phyloP scores from a whole-genome alignment of 37 sponge, comb jelly and placozoan species.

The Cliona cf. orientalis region DNA sequence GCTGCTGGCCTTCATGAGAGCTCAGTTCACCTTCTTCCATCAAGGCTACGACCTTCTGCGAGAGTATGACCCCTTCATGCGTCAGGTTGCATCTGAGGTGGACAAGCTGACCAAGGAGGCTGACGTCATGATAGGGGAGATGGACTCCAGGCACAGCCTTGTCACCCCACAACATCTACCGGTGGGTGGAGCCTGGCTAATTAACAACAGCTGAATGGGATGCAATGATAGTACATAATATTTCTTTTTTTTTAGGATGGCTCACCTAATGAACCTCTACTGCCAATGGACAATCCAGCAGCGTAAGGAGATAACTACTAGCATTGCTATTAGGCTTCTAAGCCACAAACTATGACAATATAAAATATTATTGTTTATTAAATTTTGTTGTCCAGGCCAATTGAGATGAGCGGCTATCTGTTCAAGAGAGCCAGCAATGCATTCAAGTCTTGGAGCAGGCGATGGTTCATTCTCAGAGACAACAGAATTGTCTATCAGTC shows the following conservation, averaged over 20 bases:
- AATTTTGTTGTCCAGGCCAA: conserved; percentile 29
- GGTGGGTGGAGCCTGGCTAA: background rate
- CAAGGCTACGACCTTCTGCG: conserved; percentile 72
- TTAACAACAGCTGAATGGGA: too few species aligned
- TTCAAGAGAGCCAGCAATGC: conserved; percentile 74
- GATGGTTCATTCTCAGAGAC: conserved; percentile 76
- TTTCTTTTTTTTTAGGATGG: conserved; percentile 25
- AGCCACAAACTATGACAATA: background rate
- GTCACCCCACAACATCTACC: conserved; percentile 55
- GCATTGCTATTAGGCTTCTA: background rate
- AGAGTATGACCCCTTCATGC: conserved; percentile 53
- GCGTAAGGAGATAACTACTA: conserved; percentile 30
- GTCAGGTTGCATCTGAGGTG: conserved; percentile 29
- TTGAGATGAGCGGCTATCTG: conserved; percentile 75
- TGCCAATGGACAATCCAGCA: conserved; percentile 47
- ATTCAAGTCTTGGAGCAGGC: conserved; percentile 79
- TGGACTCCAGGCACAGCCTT: conserved; percentile 54
- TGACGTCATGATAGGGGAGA: conserved; percentile 4
- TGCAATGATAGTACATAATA: background rate
- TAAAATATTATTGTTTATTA: background rate
- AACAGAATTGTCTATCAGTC: conserved; percentile 67
- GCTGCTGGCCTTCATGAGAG: conserved; percentile 63
- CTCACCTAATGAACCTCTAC: conserved; percentile 34
- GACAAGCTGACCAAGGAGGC: conserved; percentile 47
- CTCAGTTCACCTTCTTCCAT: conserved; percentile 66